Evolutionary conservation across 2,797 vertebrate genomes (phyloP), one percentile per base, ranked within the genome.

Genomic region (Anas bahamensis): DNA sequence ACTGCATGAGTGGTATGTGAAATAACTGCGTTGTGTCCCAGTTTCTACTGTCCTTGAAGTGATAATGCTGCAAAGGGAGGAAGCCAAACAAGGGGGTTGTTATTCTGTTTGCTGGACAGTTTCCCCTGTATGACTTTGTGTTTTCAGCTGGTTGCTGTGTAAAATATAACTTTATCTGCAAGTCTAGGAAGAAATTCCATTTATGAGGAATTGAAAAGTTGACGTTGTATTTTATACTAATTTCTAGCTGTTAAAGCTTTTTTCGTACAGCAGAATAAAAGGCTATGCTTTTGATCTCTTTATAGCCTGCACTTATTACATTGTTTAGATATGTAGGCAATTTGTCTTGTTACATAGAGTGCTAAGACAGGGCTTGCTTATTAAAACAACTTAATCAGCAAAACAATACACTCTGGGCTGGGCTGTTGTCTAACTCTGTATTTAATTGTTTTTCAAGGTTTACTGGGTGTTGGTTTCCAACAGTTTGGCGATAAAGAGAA

Each of bases 401-500:
- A 33, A 85, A 11, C 31, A 33, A 9, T 83, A 8, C 77, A 46
- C 9, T 55, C 68, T 78, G 18, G 4, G 74, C 70, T 80, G 18
- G 4, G 75, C 33, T 96, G 13, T 93, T 90, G 37, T 91, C 57
- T 94, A 44, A 94, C 87, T 72, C 76, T 79, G 2, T 31, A 12
- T 86, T 87, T 86, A 71, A 74, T 85, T 94, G 68, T 88, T 85
- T 42, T 96, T 97, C 66, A 94, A 99, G 99, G 99, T 69, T 97
- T 99, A 88, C 94, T 99, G 79, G 99, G 99, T 91, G 98, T 98
- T 87, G 99, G 99, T 56, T 99, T 99, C 90, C 97, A 97, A 2
- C 94, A 95, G 14, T 99, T 99, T 96, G 99, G 99, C 46, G 98
- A 97, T 88, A 94, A 98, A 96, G 98, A 99, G 95, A 98, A 99